Evolutionary conservation across 2,888 invertebrate genomes (phyloP).

Genomic region (Aplocera efformata): DNA sequence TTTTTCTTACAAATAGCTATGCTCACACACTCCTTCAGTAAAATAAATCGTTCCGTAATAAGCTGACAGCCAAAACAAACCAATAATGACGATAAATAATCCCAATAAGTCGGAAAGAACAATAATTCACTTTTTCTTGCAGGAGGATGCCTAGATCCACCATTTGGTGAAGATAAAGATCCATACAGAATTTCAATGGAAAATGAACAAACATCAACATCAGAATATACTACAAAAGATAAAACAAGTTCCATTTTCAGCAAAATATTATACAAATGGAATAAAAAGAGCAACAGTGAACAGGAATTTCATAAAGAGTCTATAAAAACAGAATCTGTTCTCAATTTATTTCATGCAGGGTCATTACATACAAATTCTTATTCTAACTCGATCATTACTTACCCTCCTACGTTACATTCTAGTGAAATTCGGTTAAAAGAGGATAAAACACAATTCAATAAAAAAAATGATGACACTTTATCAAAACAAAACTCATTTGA

Average conservation of each 20-base stretch:
- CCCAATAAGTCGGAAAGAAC: too few relatives aligned
- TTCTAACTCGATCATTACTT: conserved; percentile 53
- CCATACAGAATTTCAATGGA: conserved; percentile 39
- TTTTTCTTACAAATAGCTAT: too few relatives aligned
- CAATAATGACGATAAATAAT: too few relatives aligned
- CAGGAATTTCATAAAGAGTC: conserved; percentile 11
- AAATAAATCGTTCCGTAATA: too few relatives aligned
- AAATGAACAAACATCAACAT: conserved; percentile 4
- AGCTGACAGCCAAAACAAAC: too few relatives aligned
- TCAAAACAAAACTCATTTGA: conserved; percentile 27
- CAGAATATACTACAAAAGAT: conserved; percentile 1
- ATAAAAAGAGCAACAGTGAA: conserved; percentile 21
- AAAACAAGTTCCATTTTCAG: conserved; percentile 28
- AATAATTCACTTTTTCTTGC: too few relatives aligned
- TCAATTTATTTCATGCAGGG: conserved; percentile 31
- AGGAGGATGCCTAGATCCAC: conserved; percentile 72
- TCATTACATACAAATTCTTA: conserved; percentile 27
- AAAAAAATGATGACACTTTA: not conserved
- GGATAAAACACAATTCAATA: conserved; percentile 21
- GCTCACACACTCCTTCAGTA: too few relatives aligned
- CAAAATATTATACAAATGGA: conserved; percentile 25
- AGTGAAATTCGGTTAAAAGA: conserved; percentile 28
- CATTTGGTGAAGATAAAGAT: conserved; percentile 62
- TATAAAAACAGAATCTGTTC: conserved; percentile 26
- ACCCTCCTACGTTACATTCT: conserved; percentile 41